Evolutionary conservation across 1,140 invertebrate genomes (phyloP), one percentile per base, ranked within the genome.

Genomic region (Drosophila ogumai): DNA sequence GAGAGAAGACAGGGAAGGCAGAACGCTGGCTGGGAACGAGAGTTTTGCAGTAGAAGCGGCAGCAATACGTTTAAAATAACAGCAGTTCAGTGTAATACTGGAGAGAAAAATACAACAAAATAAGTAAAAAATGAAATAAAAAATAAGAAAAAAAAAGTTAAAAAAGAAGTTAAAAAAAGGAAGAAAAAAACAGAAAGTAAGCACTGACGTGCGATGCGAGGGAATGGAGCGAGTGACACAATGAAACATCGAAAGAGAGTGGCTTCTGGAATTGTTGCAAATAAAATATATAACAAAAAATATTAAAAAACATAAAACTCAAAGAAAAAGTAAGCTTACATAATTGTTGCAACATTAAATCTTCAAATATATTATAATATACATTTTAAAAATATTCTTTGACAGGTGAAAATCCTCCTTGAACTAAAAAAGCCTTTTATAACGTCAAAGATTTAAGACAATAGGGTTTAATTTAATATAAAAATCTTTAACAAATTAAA

Each of bases 11-110:
- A 56, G 44, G 38, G 50, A 49, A 46, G 15, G 43, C 19, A 57
- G 17, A 49, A 63, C 38, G 43, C 32, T 64, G 52, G 15, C 65
- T 50, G 66, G 31, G 46, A 43, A 46, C 17, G 47, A 15, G 47
- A 54, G 60, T 54, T 66, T 25, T 44, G 54, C 71, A n/a, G 36
- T 52, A 38, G 28, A 41, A 64, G 44, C 55, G 41, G 31, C 77
- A 87, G 75, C 84, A 82, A 88, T 87, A 80, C 82, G 85, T 88
- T 88, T 80, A 87, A 87, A 87, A 87, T 88, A 87, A 88, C 79
- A 88, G 72, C 84, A 82, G 72, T 74, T 72, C 56, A 58, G 50
- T 73, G 50, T 69, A 72, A 72, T 58, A 52, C 72, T 73, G 75
- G 28, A 82, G 32, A 38, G 15, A 75, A 49, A 46, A 64, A 67